These are phyloP conservation scores for Odobenus rosmarus DNA, from an alignment of 2,113 vertebrate species.

Conservation along the genomic window DNA sequence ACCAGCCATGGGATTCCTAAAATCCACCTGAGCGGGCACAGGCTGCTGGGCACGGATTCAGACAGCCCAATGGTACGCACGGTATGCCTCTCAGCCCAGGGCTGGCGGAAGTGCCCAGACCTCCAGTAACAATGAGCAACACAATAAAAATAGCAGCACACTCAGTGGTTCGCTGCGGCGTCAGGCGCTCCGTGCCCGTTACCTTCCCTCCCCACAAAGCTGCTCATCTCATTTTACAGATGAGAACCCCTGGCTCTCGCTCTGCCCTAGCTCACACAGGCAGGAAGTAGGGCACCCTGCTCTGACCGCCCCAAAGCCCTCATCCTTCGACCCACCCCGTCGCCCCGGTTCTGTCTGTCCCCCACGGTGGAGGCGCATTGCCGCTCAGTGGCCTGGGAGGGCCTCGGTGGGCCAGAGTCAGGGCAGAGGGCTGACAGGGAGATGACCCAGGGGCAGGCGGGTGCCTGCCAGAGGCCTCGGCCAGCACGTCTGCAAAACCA, in stretches of 20 bases:
- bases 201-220: background rate
- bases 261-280: too few species aligned
- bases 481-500: background rate
- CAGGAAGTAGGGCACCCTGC: background rate
- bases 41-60: background rate
- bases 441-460: background rate
- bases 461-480: background rate
- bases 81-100: background rate
- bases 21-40: accelerated
- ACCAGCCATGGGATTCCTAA: background rate
- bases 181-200: background rate
- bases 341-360: background rate
- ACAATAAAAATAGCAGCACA: background rate
- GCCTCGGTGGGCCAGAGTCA: background rate
- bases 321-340: accelerated
- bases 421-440: background rate
- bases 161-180: accelerated
- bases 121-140: background rate
- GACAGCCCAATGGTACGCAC: background rate
- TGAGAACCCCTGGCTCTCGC: background rate
- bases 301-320: accelerated
- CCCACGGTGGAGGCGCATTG: background rate
- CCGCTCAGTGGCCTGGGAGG: background rate
- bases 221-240: background rate
- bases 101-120: background rate